phyloP scores from a whole-genome alignment of 2,797 vertebrate genomes.

The Saxicola maurus region DNA sequence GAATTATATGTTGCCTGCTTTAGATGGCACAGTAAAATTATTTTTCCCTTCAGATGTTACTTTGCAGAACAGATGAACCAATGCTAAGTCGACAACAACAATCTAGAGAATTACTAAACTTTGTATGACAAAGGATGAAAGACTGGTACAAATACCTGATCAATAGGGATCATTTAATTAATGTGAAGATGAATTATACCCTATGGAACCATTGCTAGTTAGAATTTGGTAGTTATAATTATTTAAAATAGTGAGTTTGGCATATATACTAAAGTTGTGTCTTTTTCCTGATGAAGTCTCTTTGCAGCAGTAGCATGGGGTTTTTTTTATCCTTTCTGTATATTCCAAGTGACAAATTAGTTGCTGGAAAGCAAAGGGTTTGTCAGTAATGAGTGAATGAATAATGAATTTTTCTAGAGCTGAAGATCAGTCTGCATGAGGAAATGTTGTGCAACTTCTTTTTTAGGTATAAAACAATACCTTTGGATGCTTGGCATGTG shows the following conservation, averaged over 20 bases:
- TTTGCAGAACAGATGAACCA: not conserved
- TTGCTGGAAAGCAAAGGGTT: not conserved
- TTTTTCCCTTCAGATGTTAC: not conserved
- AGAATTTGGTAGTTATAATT: not conserved
- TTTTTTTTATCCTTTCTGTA: not conserved
- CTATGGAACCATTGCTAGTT: not conserved
- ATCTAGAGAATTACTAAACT: not conserved
- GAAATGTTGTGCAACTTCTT: constrained; percentile 11
- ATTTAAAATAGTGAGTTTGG: not conserved
- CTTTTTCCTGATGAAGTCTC: not conserved
- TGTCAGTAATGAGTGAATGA: not conserved
- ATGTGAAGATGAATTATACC: not conserved
- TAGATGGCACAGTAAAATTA: not conserved
- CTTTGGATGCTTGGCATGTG: constrained; percentile 91
- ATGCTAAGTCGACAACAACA: not conserved
- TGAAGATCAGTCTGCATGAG: not conserved
- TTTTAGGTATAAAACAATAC: constrained; percentile 80
- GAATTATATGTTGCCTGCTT: not conserved
- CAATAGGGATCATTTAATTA: not conserved
- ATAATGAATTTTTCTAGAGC: not conserved
- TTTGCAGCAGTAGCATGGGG: not conserved
- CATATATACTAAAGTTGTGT: not conserved
- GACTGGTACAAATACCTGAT: not conserved
- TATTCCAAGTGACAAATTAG: not conserved
- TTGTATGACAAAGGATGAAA: not conserved